Evolutionary conservation across 1,140 invertebrate species (phyloP), one percentile per base, ranked within the genome.

Genomic region (Lepidurus arcticus): DNA sequence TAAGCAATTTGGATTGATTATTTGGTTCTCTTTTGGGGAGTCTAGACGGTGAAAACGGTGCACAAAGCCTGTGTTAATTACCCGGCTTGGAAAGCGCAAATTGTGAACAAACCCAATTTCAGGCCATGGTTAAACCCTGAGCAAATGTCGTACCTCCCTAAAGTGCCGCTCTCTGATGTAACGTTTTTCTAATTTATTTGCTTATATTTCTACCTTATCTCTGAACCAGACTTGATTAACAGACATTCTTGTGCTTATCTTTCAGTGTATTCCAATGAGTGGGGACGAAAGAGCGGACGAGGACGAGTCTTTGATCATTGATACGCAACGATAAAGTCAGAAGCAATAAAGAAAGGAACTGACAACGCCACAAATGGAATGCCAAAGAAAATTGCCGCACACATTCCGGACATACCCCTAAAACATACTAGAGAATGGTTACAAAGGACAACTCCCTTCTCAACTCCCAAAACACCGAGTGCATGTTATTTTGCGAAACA

Each of bases 101-200:
- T n/a, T 65, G 53, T 13, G 13, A 88, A 92, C 82, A 89, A 91
- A 81, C 92, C 93, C 7, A 87, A 90, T 82, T 89, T 87, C 80
- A 95, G 94, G 84, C 94, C 94, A 2, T 96, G 94, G 94, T 88
- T 93, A 78, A 91, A 90, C 85, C 93, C 94, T 0, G 93, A 96
- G 83, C 93, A 95, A 85, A 93, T 91, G 53, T 65, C 53, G 53
- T 65, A 65, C 21, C 53, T 65, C 21, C 53, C 53, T n/a, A 65
- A 65, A 65, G 53, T 65, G 53, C 53, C 53, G 53, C 53, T 65
- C 53, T 65, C 53, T 65, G 53, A 65, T 13, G 53, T 65, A 65
- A 34, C 9, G 53, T 65, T 13, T 65, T 65, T 65, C 45, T 47
- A 10, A 0, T 10, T 47, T 47, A 47, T 16, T 47, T 47, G 16